Conservation (phyloP, 2,113 vertebrate species). For the Bagarius yarrelli region DNA sequence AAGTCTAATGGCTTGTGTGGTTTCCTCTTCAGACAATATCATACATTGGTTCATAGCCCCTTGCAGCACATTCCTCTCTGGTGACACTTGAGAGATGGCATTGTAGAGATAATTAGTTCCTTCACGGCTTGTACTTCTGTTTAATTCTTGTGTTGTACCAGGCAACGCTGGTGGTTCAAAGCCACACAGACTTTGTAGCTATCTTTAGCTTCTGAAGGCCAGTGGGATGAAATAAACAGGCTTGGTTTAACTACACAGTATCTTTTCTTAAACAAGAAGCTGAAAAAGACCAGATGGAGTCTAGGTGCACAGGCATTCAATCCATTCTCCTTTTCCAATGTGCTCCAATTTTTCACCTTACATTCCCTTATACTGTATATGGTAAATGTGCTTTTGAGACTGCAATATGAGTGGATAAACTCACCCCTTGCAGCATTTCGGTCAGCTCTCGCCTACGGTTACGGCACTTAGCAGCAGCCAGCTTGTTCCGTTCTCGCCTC, state of each 20-base stretch:
- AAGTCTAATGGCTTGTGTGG: slow-evolving; percentile 45
- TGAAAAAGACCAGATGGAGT: slow-evolving; percentile 20
- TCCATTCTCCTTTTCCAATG: background rate
- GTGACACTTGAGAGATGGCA: slow-evolving; percentile 65
- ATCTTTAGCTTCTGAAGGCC: background rate
- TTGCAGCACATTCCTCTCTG: slow-evolving; percentile 66
- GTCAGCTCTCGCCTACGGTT: slow-evolving; percentile 96
- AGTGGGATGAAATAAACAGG: background rate
- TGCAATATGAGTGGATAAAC: slow-evolving; percentile 55
- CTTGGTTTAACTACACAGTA: background rate
- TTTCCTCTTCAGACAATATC: slow-evolving; percentile 63
- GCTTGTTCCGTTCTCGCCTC: slow-evolving; percentile 95
- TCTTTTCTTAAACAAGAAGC: slow-evolving; percentile 2
- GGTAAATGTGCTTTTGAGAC: background rate
- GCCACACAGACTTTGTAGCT: background rate
- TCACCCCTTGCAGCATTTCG: slow-evolving; percentile 94
- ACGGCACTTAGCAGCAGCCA: slow-evolving; percentile 96
- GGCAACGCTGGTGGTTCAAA: slow-evolving; percentile 56
- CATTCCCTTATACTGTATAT: background rate
- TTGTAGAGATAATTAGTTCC: slow-evolving; percentile 71
- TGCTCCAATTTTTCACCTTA: too few relatives aligned
- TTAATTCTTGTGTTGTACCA: slow-evolving; percentile 51
- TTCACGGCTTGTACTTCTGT: slow-evolving; percentile 65
- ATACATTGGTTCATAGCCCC: slow-evolving; percentile 59
- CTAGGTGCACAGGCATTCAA: background rate